phyloP scores from a whole-genome alignment of 2,888 invertebrate species.

The Merodon equestris region DNA sequence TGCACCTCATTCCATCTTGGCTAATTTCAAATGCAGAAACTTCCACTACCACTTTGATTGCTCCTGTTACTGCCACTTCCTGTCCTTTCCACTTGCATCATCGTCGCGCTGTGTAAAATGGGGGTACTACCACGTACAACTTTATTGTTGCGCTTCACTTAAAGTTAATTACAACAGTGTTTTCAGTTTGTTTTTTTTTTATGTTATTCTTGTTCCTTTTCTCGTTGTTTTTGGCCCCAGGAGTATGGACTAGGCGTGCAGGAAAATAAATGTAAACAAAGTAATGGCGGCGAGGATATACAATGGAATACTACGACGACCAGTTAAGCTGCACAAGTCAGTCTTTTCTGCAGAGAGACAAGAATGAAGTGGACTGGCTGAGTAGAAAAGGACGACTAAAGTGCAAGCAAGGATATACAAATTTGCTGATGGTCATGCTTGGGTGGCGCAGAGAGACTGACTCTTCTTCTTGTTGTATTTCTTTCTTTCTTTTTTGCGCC shows the following conservation, averaged over 20 bases:
- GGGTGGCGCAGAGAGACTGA: slow-evolving; percentile 2
- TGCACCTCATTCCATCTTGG: slow-evolving; percentile 16
- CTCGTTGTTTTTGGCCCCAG: too few species aligned
- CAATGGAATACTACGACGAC: slow-evolving; percentile 14
- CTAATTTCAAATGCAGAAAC: slow-evolving; percentile 56
- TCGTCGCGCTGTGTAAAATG: background rate
- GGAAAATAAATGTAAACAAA: slow-evolving; percentile 34
- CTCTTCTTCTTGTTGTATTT: slow-evolving; percentile 16
- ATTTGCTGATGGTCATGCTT: slow-evolving; percentile 54
- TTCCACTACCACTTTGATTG: slow-evolving; percentile 3
- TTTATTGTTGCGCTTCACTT: slow-evolving; percentile 66
- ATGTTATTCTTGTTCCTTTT: background rate
- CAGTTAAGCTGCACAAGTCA: background rate
- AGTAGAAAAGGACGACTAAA: slow-evolving; percentile 19
- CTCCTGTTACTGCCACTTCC: too few species aligned
- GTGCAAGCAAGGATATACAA: slow-evolving; percentile 53
- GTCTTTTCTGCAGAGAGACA: too few species aligned
- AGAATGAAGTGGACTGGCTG: too few species aligned
- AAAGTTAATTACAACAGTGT: slow-evolving; percentile 62
- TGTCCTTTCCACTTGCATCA: slow-evolving; percentile 1
- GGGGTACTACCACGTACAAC: slow-evolving; percentile 47
- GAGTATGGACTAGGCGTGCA: slow-evolving; percentile 8
- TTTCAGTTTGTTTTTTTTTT: slow-evolving; percentile 1
- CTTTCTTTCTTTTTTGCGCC: slow-evolving; percentile 36
- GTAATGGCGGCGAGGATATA: slow-evolving; percentile 38